Percentiles rank a stretch among this genome's conserved stretches.
Evolutionary conservation across 1,140 invertebrate genomes (phyloP).

Genomic region (Pseudomyrmex concolor): DNA sequence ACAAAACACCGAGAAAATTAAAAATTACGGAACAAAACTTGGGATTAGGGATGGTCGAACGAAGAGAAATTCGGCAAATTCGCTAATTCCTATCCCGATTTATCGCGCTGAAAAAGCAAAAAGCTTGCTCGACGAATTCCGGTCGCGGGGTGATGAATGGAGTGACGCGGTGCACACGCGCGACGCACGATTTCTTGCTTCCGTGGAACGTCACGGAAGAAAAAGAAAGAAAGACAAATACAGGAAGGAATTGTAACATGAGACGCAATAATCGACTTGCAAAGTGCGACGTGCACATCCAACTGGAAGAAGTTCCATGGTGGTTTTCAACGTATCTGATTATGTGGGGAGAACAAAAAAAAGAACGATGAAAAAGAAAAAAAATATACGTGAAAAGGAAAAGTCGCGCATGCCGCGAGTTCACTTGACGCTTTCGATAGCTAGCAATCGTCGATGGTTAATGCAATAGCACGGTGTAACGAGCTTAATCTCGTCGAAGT

Average conservation of each 20-base stretch:
- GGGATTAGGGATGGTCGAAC: not conserved
- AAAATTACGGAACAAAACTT: not conserved
- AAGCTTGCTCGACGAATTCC: slow-evolving; percentile 47
- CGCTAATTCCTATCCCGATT: slow-evolving; percentile 31
- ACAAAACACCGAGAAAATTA: not conserved
- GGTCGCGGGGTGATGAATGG: slow-evolving; percentile 43
- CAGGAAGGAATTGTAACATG: slow-evolving; percentile 3
- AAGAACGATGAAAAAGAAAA: not conserved
- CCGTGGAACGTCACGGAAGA: slow-evolving; percentile 33
- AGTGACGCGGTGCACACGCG: slow-evolving; percentile 23
- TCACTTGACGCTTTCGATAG: not conserved
- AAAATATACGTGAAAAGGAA: not conserved
- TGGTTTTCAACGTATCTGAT: not conserved
- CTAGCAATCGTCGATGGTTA: slow-evolving; percentile 12
- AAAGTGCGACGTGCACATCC: not conserved
- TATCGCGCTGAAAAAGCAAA: slow-evolving; percentile 39
- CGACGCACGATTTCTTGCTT: slow-evolving; percentile 8
- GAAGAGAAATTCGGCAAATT: slow-evolving; percentile 5
- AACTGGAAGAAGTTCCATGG: slow-evolving; percentile 6
- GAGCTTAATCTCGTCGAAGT: slow-evolving; percentile 40
- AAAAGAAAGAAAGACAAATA: not conserved
- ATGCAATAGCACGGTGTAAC: slow-evolving; percentile 24
- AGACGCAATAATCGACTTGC: not conserved
- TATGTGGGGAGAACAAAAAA: not conserved
- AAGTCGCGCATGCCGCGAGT: not conserved